Conservation (phyloP, 2,888 invertebrate species). For the Ennomos quercinarius region DNA sequence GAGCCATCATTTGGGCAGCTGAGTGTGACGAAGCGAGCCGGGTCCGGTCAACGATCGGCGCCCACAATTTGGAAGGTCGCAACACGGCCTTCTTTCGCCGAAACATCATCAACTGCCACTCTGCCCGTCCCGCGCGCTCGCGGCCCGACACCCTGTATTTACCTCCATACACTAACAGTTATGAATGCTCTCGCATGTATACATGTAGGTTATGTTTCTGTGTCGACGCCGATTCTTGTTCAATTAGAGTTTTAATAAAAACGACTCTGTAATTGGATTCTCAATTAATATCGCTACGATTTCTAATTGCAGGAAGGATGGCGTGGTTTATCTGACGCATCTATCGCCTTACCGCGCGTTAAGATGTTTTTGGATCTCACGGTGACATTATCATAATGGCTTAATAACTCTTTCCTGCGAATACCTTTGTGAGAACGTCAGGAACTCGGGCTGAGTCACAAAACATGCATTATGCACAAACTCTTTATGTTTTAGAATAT, state of each 20-base stretch:
- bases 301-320: constrained; percentile 58
- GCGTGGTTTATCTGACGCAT: constrained; percentile 59
- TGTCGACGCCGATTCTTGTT: constrained; percentile 72
- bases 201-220: constrained; percentile 80
- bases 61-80: constrained; percentile 81
- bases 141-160: constrained; percentile 74
- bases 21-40: constrained; percentile 59
- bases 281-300: constrained; percentile 52
- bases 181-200: constrained; percentile 78
- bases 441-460: constrained; percentile 66
- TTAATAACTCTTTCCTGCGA: constrained; percentile 74
- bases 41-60: constrained; percentile 75
- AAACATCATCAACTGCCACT: constrained; percentile 63
- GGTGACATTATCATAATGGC: constrained; percentile 73
- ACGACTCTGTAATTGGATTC: constrained; percentile 62
- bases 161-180: constrained; percentile 78
- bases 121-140: constrained; percentile 41
- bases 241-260: constrained; percentile 66
- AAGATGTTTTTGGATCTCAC: constrained; percentile 62
- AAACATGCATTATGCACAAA: constrained; percentile 59
- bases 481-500: constrained; percentile 61
- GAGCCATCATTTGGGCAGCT: constrained; percentile 50
- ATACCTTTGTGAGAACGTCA: constrained; percentile 78
- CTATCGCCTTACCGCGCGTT: constrained; percentile 49
- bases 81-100: constrained; percentile 80